A percentile compares a stretch with the other conserved stretches of the same genome.
These are phyloP conservation scores for Hippopotamus amphibius DNA, from an alignment of 2,113 vertebrate genomes.

Conservation along the genomic window DNA sequence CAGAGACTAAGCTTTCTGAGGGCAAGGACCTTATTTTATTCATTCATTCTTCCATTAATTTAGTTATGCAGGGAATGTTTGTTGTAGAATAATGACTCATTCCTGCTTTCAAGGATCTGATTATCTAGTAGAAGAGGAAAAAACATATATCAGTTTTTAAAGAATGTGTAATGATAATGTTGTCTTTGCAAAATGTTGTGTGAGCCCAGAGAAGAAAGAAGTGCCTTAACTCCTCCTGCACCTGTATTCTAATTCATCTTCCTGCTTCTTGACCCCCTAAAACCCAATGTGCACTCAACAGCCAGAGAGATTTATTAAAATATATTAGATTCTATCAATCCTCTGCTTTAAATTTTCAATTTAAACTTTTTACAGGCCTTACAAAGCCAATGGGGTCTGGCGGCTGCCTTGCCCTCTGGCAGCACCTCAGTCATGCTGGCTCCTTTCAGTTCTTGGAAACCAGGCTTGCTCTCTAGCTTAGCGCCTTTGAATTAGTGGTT, in stretches of 20 bases:
- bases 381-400: not conserved
- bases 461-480: not conserved
- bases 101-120: not conserved
- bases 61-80: not conserved
- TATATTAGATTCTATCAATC: not conserved
- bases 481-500: not conserved
- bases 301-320: not conserved
- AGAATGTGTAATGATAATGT: not conserved
- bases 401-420: not conserved
- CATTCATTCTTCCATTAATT: not conserved
- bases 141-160: not conserved
- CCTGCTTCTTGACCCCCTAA: not conserved
- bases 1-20: not conserved
- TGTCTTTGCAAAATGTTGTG: not conserved
- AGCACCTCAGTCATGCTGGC: not conserved
- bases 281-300: not conserved
- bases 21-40: not conserved
- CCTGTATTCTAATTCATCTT: not conserved
- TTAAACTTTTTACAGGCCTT: not conserved
- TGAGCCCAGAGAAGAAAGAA: not conserved
- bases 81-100: not conserved
- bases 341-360: not conserved
- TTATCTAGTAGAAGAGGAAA: not conserved
- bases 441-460: not conserved
- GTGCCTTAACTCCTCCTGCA: not conserved